Evolutionary conservation across 2,797 vertebrate genomes (phyloP).

Genomic region (Rhynchonycteris naso): DNA sequence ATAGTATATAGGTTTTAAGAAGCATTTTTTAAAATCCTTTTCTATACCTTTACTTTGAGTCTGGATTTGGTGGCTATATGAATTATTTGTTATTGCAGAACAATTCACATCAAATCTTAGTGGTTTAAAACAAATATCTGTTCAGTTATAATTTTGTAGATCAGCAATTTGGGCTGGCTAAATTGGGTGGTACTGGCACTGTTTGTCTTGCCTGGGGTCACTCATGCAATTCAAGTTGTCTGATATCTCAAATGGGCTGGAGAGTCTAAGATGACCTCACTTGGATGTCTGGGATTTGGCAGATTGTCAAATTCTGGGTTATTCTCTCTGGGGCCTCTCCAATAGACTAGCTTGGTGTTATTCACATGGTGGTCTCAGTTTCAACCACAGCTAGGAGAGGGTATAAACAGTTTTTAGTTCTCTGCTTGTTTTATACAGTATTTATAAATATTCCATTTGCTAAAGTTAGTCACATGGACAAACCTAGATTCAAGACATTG

Average conservation of each 20-base stretch:
- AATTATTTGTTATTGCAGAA: conserved; percentile 17
- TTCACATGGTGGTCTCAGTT: background rate
- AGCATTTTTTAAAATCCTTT: background rate
- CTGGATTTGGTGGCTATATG: background rate
- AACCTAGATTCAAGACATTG: background rate
- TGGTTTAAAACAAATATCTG: background rate
- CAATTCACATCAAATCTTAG: background rate
- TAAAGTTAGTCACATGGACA: background rate
- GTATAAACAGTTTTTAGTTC: background rate
- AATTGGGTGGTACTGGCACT: background rate
- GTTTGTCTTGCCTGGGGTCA: background rate
- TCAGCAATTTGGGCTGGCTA: background rate
- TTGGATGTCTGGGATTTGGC: background rate
- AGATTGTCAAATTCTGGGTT: background rate
- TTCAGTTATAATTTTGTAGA: background rate
- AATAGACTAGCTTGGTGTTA: background rate
- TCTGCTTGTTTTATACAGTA: background rate
- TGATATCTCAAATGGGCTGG: background rate
- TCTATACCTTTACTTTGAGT: background rate
- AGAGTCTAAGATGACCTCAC: background rate
- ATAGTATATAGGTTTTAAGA: background rate
- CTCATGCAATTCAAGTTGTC: background rate
- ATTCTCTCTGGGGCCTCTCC: background rate
- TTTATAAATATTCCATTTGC: background rate
- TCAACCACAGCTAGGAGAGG: background rate